These are phyloP conservation scores for Mya arenaria DNA, from an alignment of 1,140 invertebrate genomes.

Conservation along the genomic window DNA sequence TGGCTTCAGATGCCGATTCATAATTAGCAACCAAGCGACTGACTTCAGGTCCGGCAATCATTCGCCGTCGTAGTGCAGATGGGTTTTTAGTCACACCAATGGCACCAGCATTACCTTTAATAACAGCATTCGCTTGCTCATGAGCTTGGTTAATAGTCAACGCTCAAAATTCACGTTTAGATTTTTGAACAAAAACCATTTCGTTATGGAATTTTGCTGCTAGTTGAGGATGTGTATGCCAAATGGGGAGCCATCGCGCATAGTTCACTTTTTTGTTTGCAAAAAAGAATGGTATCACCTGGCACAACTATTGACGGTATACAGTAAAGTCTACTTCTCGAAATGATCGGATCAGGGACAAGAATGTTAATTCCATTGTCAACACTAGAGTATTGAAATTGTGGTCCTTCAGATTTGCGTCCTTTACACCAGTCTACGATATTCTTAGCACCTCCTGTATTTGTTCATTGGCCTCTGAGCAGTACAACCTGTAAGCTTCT, in stretches of 20 bases:
- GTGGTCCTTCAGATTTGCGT: neutral
- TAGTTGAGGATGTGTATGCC: too few species aligned
- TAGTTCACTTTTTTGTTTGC: conserved; percentile 16
- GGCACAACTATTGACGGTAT: neutral
- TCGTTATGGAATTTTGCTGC: too few species aligned
- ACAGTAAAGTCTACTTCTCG: neutral
- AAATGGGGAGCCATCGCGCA: conserved; percentile 43
- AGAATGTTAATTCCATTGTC: conserved; percentile 12
- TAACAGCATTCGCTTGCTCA: conserved; percentile 67
- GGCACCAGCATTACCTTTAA: too few species aligned
- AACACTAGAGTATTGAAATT: conserved; percentile 44
- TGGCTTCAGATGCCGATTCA: conserved; percentile 34
- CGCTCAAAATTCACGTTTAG: conserved; percentile 57
- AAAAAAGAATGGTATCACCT: neutral
- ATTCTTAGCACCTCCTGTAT: too few species aligned
- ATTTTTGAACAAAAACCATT: conserved; percentile 56
- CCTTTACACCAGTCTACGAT: conserved; percentile 14
- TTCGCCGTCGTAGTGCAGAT: conserved; percentile 65
- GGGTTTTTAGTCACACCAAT: conserved; percentile 67
- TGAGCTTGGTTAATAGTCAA: conserved; percentile 66
- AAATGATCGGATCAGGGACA: neutral
- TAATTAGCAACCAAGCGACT: conserved; percentile 55
- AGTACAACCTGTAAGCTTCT: neutral
- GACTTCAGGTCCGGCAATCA: conserved; percentile 65
- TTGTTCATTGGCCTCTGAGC: too few species aligned